Evolutionary conservation across 2,797 vertebrate genomes (phyloP).

Genomic region (Periparus ater): DNA sequence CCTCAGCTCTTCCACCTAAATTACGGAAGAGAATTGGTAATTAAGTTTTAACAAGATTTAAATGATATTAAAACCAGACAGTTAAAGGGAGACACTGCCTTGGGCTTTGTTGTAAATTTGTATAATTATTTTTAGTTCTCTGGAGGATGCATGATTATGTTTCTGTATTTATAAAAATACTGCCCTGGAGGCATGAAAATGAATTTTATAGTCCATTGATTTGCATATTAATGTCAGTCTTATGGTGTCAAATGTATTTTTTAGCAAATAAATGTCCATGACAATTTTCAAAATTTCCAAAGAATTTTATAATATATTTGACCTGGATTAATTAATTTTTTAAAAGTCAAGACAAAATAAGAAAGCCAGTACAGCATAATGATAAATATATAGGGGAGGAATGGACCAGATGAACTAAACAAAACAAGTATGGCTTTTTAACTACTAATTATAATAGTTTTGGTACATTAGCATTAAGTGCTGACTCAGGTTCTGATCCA

Average conservation of each 20-base stretch:
- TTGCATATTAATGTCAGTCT: constrained; percentile 76
- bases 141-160: constrained; percentile 81
- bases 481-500: neutral
- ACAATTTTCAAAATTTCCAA: constrained; percentile 54
- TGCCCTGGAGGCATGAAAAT: constrained; percentile 77
- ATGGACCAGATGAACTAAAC: neutral
- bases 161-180: constrained; percentile 85
- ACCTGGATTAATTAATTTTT: neutral
- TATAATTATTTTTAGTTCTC: constrained; percentile 85
- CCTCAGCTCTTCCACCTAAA: constrained; percentile 90
- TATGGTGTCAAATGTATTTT: constrained; percentile 65
- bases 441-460: neutral
- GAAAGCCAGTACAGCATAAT: neutral
- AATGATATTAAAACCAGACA: constrained; percentile 82
- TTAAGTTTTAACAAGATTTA: constrained; percentile 86
- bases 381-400: neutral
- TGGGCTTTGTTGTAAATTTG: constrained; percentile 81
- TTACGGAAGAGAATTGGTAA: constrained; percentile 80
- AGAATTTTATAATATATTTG: neutral
- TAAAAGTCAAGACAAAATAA: neutral
- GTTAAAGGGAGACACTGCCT: constrained; percentile 82
- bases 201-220: constrained; percentile 79
- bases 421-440: neutral
- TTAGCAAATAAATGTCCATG: constrained; percentile 57
- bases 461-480: neutral